Evolutionary conservation across 2,888 invertebrate species (phyloP).

Genomic region (Bimastos eiseni): DNA sequence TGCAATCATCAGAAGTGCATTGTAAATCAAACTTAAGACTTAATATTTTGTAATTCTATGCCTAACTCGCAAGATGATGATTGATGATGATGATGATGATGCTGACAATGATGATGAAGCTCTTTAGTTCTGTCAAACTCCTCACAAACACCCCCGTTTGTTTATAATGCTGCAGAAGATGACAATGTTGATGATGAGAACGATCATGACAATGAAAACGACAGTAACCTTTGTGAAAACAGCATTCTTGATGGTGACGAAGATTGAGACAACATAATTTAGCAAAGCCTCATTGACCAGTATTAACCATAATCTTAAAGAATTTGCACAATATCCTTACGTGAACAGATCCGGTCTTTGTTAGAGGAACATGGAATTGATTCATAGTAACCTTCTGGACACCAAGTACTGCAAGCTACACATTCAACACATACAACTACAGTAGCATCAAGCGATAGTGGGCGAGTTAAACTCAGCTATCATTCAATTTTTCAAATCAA

Average conservation of each 20-base stretch:
- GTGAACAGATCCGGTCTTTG: slow-evolving; percentile 51
- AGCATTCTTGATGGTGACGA: not conserved
- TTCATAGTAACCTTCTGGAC: slow-evolving; percentile 53
- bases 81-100: not conserved
- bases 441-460: not conserved
- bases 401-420: slow-evolving; percentile 34
- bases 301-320: not conserved
- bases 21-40: not conserved
- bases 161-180: too few species aligned
- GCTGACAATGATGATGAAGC: not conserved
- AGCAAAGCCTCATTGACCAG: not conserved
- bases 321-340: slow-evolving; percentile 42
- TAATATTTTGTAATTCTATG: not conserved
- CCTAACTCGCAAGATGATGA: not conserved
- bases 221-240: not conserved
- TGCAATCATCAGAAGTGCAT: not conserved
- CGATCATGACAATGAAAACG: not conserved
- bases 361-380: slow-evolving; percentile 49
- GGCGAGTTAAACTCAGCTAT: not conserved
- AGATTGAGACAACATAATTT: not conserved
- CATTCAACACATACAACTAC: not conserved
- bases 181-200: too few species aligned
- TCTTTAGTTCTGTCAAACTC: too few species aligned
- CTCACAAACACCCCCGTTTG: too few species aligned
- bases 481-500: not conserved